Percentiles rank a stretch among this genome's conserved stretches.
Conservation (phyloP, 37 sponge, comb jelly and placozoan genomes). For the Oopsacas minuta region DNA sequence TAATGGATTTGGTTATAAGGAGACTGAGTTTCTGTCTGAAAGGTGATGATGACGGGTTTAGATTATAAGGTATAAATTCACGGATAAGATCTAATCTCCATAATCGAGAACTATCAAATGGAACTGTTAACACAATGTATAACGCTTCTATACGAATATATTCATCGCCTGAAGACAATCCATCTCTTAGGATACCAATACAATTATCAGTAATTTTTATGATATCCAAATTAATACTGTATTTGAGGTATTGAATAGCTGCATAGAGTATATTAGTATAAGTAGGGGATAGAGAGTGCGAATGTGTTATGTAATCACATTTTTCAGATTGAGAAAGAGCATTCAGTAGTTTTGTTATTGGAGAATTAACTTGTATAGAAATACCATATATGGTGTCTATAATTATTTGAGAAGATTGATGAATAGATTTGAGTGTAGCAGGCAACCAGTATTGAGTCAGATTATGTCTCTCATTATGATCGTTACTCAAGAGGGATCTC, state of each 20-base stretch:
- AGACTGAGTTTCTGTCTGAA: constrained; percentile 2
- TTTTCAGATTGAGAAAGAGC: not conserved
- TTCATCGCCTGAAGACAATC: not conserved
- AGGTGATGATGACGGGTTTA: not conserved
- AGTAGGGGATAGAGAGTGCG: no score
- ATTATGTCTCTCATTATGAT: constrained; percentile 7
- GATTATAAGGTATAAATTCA: not conserved
- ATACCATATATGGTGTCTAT: not conserved
- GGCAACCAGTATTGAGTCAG: not conserved
- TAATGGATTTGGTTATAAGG: not conserved
- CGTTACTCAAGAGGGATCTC: not conserved
- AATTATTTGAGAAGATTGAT: not conserved
- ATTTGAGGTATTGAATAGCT: not conserved
- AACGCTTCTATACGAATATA: not conserved
- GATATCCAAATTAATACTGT: not conserved
- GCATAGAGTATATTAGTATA: not conserved
- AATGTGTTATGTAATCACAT: not conserved
- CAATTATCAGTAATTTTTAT: not conserved
- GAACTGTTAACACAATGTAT: not conserved
- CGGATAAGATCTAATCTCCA: not conserved
- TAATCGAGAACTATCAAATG: not conserved
- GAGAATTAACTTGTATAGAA: not conserved
- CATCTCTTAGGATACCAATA: not conserved
- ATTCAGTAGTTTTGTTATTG: not conserved
- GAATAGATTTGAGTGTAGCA: not conserved